Evolutionary conservation across 2,113 vertebrate genomes (phyloP).

Genomic region (Nothoprocta pentlandii): DNA sequence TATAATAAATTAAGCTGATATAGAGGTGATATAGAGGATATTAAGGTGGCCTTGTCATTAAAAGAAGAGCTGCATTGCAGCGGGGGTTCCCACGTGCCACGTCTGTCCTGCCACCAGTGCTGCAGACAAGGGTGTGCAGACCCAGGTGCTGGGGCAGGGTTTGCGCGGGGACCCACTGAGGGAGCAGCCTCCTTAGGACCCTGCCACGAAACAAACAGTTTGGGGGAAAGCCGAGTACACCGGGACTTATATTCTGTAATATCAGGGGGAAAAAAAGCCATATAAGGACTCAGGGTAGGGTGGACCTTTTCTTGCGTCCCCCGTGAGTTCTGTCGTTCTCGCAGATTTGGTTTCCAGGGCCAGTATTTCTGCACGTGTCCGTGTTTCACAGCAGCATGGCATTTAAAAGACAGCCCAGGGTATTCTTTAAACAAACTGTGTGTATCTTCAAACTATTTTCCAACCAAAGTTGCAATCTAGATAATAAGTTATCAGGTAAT

Average conservation of each 20-base stretch:
- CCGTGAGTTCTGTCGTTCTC: background rate
- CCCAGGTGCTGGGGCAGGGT: background rate
- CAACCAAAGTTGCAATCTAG: constrained; percentile 15
- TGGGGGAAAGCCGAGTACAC: background rate
- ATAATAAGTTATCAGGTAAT: background rate
- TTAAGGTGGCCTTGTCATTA: constrained; percentile 38
- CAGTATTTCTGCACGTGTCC: background rate
- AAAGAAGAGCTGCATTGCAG: background rate
- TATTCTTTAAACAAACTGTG: background rate
- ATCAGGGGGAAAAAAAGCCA: background rate
- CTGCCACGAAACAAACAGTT: too few relatives aligned
- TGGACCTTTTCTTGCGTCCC: background rate
- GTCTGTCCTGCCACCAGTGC: too few relatives aligned
- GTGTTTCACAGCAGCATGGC: background rate
- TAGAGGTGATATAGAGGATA: constrained; percentile 47
- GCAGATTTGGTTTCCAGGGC: background rate
- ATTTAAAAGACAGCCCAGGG: background rate
- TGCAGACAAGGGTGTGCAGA: too few relatives aligned
- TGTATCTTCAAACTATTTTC: constrained; percentile 26
- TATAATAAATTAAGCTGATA: constrained; percentile 57
- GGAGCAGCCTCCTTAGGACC: too few relatives aligned
- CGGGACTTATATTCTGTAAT: background rate
- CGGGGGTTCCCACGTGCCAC: background rate
- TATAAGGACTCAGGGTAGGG: background rate
- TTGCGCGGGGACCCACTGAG: background rate